Conservation (phyloP, 2,797 vertebrate species). For the Bucorvus abyssinicus region DNA sequence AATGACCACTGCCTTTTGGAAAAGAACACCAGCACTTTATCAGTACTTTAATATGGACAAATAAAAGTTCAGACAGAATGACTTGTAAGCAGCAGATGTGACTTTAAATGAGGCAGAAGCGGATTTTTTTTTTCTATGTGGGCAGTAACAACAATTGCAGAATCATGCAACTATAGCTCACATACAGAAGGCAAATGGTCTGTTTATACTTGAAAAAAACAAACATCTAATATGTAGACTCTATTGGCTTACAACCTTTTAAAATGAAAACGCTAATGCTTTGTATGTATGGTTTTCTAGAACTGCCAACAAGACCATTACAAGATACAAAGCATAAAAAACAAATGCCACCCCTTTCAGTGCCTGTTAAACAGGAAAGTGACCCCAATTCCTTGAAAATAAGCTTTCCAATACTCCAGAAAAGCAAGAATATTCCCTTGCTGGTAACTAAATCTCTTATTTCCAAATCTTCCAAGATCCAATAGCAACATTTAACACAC, state of each 20-base stretch:
- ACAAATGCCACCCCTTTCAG: not conserved
- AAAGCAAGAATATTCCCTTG: slow-evolving; percentile 17
- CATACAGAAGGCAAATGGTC: not conserved
- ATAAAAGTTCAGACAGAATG: not conserved
- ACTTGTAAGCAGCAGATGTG: not conserved
- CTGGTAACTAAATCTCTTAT: not conserved
- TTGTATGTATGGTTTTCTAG: not conserved
- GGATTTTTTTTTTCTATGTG: not conserved
- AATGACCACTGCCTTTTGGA: not conserved
- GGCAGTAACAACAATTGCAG: not conserved
- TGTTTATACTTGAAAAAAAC: not conserved
- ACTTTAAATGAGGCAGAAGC: not conserved
- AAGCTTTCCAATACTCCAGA: slow-evolving; percentile 9
- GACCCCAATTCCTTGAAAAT: slow-evolving; percentile 22
- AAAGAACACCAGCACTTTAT: not conserved
- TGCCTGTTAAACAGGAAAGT: not conserved
- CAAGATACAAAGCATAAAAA: not conserved
- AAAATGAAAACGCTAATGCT: slow-evolving; percentile 1
- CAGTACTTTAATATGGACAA: not conserved
- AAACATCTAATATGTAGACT: not conserved
- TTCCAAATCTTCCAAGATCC: slow-evolving; percentile 49
- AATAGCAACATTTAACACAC: slow-evolving; percentile 24
- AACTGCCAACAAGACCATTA: slow-evolving; percentile 2
- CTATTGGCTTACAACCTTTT: not conserved
- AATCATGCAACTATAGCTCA: not conserved